These are phyloP conservation scores for Hyperopisus bebe DNA, from an alignment of 2,113 vertebrate species.

Conservation along the genomic window DNA sequence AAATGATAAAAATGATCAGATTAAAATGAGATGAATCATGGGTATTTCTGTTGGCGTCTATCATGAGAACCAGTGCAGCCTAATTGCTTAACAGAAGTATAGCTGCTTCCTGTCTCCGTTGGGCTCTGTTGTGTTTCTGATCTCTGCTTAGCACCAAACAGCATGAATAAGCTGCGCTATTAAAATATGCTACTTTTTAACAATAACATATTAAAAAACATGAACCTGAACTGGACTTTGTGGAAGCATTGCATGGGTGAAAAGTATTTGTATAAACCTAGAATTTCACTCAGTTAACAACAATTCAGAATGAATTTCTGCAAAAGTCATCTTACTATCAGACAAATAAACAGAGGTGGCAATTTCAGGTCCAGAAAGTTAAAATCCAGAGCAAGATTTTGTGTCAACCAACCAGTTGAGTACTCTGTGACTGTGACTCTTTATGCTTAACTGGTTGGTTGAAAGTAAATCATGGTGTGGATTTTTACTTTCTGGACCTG, in stretches of 20 bases:
- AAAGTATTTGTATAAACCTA: neutral
- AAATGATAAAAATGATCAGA: neutral
- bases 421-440: too few relatives aligned
- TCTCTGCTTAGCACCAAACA: neutral
- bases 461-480: too few relatives aligned
- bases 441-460: too few relatives aligned
- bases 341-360: neutral
- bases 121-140: neutral
- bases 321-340: neutral
- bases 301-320: neutral
- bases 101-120: neutral
- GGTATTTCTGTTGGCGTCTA: neutral
- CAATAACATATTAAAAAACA: neutral
- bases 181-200: neutral
- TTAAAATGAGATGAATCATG: neutral
- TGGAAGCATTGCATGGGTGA: neutral
- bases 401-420: too few relatives aligned
- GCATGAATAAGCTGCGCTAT: neutral
- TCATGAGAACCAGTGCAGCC: neutral
- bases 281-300: neutral
- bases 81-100: neutral
- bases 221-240: neutral
- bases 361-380: too few relatives aligned
- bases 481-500: too few relatives aligned
- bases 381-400: too few relatives aligned